Conservation (phyloP, 2,888 invertebrate genomes). For the Anodontia alba region DNA sequence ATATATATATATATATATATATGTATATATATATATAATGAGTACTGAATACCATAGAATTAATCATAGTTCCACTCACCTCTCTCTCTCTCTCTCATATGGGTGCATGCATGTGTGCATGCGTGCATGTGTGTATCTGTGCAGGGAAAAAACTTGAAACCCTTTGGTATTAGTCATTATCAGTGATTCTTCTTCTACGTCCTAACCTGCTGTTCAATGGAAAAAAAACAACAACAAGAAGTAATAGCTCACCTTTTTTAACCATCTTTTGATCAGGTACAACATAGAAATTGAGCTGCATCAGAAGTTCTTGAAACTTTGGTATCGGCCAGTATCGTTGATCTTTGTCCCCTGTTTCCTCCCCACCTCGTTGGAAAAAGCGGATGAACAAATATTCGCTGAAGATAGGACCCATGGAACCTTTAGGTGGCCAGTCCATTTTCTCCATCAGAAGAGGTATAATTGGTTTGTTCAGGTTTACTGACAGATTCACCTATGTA, state of each 20-base stretch:
- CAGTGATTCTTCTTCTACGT: too few relatives aligned
- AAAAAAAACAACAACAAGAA: too few relatives aligned
- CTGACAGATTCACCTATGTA: conserved; percentile 81
- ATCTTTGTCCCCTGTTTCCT: conserved; percentile 65
- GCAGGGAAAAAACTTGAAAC: too few relatives aligned
- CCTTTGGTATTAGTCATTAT: too few relatives aligned
- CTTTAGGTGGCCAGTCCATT: conserved; percentile 82
- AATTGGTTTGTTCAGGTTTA: conserved; percentile 80
- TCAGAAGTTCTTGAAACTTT: conserved; percentile 82
- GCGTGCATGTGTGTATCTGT: too few relatives aligned
- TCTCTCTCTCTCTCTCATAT: too few relatives aligned
- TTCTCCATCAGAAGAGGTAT: conserved; percentile 83
- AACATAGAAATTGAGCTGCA: conserved; percentile 80
- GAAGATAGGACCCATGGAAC: conserved; percentile 84
- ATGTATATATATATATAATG: too few relatives aligned
- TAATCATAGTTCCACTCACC: too few relatives aligned
- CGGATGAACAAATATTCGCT: conserved; percentile 82
- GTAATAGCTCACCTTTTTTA: conserved; percentile 64
- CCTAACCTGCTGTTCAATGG: too few relatives aligned
- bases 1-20: too few relatives aligned
- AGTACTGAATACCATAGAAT: too few relatives aligned
- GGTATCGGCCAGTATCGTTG: conserved; percentile 79
- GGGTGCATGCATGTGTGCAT: too few relatives aligned
- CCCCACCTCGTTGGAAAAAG: conserved; percentile 74
- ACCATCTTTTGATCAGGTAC: conserved; percentile 72